Conservation (phyloP, 1,140 invertebrate genomes). For the Lepidurus arcticus region DNA sequence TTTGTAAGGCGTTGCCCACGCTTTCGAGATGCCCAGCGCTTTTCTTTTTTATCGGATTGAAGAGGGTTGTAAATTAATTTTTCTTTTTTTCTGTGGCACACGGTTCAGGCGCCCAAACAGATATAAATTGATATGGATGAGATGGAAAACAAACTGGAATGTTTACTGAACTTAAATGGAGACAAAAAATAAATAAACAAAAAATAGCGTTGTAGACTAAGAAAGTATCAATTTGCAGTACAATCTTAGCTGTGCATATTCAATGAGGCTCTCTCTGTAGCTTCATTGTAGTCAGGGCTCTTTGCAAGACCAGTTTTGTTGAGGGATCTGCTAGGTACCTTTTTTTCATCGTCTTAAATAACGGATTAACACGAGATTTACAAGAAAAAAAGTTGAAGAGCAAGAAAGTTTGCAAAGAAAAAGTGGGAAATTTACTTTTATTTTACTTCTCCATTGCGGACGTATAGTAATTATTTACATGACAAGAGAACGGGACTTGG, state of each 20-base stretch:
- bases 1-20: slow-evolving; percentile 10
- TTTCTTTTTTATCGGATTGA: slow-evolving; percentile 3
- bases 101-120: not conserved
- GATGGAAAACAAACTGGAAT: not conserved
- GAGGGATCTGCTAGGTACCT: too few relatives aligned
- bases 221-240: not conserved
- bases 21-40: not conserved
- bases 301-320: not conserved
- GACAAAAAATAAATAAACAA: not conserved
- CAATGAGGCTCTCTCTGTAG: not conserved
- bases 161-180: not conserved
- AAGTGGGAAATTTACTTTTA: not conserved
- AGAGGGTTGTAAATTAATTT: slow-evolving; percentile 8
- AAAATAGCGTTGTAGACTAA: not conserved
- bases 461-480: not conserved
- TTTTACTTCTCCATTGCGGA: not conserved
- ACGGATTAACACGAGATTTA: too few relatives aligned
- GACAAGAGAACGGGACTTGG: not conserved
- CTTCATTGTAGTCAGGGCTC: not conserved
- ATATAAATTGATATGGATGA: not conserved
- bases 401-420: too few relatives aligned
- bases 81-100: not conserved
- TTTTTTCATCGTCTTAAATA: too few relatives aligned
- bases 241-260: not conserved
- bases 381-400: too few relatives aligned